These are phyloP conservation scores for Sesia apiformis DNA, from an alignment of 2,888 invertebrate species.

Conservation along the genomic window DNA sequence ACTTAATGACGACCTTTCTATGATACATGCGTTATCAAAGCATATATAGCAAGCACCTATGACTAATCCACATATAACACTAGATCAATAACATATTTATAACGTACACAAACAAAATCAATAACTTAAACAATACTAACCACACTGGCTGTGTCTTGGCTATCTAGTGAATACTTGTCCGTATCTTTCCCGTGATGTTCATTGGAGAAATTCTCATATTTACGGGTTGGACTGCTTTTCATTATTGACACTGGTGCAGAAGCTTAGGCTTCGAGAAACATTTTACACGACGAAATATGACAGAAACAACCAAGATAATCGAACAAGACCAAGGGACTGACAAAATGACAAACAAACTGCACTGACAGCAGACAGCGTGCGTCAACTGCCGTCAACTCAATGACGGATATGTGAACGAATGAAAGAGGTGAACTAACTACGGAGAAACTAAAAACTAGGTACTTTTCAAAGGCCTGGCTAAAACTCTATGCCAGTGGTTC, in stretches of 20 bases:
- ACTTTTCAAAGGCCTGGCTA: too few relatives aligned
- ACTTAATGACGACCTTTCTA: neutral
- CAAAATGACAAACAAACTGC: constrained; percentile 1
- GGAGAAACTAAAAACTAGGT: too few relatives aligned
- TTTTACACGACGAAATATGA: constrained; percentile 41
- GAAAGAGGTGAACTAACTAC: too few relatives aligned
- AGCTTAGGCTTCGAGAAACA: constrained; percentile 57
- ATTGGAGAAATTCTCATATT: constrained; percentile 67
- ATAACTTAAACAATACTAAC: constrained; percentile 61
- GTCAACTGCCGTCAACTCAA: neutral
- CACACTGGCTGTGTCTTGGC: constrained; percentile 71
- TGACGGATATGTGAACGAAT: neutral
- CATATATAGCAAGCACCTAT: constrained; percentile 6
- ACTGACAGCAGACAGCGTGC: neutral
- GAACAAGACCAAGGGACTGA: constrained; percentile 5
- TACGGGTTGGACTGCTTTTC: constrained; percentile 69
- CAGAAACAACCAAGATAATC: constrained; percentile 8
- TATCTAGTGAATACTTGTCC: constrained; percentile 68
- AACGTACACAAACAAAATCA: constrained; percentile 63
- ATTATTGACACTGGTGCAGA: constrained; percentile 55
- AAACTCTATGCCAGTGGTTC: too few relatives aligned
- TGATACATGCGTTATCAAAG: neutral
- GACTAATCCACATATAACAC: constrained; percentile 20
- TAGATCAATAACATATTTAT: constrained; percentile 57
- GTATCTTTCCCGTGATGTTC: constrained; percentile 63